phyloP scores from a whole-genome alignment of 2,888 invertebrate species.

The Mesochorus sp. region DNA sequence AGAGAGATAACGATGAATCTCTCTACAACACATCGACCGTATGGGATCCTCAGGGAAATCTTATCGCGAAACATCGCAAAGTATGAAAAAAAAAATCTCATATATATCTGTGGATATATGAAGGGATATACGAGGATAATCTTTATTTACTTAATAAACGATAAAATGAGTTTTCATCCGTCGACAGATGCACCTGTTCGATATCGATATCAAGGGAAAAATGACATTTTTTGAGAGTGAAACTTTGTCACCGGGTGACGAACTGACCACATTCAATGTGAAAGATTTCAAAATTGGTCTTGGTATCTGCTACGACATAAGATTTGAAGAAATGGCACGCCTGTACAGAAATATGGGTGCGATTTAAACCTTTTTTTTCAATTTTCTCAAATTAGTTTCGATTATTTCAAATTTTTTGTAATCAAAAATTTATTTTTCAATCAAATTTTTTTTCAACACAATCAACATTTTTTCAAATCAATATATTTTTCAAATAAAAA shows the following conservation, averaged over 20 bases:
- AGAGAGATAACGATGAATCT: constrained; percentile 86
- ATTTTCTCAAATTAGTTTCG: too few species aligned
- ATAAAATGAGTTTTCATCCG: not conserved
- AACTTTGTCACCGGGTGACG: constrained; percentile 89
- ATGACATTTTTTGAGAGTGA: constrained; percentile 97
- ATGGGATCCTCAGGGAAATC: constrained; percentile 90
- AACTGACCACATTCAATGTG: constrained; percentile 88
- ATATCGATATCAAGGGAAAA: constrained; percentile 96
- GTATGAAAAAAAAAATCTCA: constrained; percentile 80
- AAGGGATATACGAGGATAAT: too few species aligned
- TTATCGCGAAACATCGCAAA: constrained; percentile 93
- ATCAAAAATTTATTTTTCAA: too few species aligned
- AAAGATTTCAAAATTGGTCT: constrained; percentile 91
- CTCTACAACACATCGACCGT: constrained; percentile 95
- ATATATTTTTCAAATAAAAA: too few species aligned
- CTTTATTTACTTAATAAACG: constrained; percentile 5
- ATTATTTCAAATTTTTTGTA: too few species aligned
- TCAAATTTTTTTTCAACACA: not conserved
- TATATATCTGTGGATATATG: too few species aligned
- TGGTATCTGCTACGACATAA: constrained; percentile 97
- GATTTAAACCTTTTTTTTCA: not conserved
- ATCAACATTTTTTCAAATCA: too few species aligned
- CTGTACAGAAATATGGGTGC: constrained; percentile 86
- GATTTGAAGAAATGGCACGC: constrained; percentile 95
- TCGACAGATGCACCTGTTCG: constrained; percentile 94